Conservation (phyloP, 2,888 invertebrate species). For the Drymonia ruficornis region DNA sequence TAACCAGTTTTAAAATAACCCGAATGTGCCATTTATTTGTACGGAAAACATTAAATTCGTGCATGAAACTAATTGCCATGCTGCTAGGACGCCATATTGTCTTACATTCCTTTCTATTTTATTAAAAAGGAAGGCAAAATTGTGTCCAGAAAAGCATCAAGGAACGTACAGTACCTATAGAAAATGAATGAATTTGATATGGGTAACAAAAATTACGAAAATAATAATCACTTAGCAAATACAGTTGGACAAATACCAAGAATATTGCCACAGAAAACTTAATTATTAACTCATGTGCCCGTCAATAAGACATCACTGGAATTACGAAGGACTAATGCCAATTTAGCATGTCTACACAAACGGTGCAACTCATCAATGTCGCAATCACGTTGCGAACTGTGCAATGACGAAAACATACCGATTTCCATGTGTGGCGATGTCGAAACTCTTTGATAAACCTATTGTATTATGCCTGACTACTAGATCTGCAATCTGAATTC, state of each 20-base stretch:
- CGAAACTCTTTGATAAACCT: not conserved
- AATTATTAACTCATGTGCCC: not conserved
- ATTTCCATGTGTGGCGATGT: conserved; percentile 10
- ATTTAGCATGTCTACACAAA: not conserved
- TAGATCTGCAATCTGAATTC: not conserved
- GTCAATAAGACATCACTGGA: not conserved
- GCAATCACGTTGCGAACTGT: not conserved
- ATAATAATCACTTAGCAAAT: not conserved
- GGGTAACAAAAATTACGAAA: too few relatives aligned
- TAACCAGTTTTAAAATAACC: not conserved
- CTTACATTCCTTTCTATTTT: too few relatives aligned
- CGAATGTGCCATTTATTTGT: not conserved
- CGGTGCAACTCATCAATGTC: not conserved
- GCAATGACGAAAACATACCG: conserved; percentile 14
- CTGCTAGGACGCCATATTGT: too few relatives aligned
- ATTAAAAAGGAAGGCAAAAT: too few relatives aligned
- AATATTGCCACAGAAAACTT: not conserved
- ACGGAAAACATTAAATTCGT: not conserved
- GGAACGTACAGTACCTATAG: too few relatives aligned
- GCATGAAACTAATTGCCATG: too few relatives aligned
- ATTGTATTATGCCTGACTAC: not conserved
- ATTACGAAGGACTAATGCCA: not conserved
- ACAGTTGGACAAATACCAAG: not conserved
- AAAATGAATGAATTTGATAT: too few relatives aligned
- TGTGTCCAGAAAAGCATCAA: too few relatives aligned